Percentiles rank a stretch among this genome's conserved stretches.
These are phyloP conservation scores for Etheostoma perlongum DNA, from an alignment of 2,797 vertebrate species.

Conservation along the genomic window DNA sequence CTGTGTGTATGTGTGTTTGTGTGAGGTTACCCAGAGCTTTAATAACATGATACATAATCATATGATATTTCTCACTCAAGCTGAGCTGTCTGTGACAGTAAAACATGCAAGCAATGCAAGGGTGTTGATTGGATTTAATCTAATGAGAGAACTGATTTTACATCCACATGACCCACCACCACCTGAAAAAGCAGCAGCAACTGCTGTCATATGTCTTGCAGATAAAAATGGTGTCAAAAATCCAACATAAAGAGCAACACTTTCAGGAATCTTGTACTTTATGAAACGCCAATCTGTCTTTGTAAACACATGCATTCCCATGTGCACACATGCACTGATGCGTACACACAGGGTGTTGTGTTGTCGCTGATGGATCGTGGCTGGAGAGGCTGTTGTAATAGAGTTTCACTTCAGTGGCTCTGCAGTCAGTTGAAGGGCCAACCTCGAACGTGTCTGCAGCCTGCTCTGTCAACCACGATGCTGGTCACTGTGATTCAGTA, in stretches of 20 bases:
- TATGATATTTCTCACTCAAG: too few relatives aligned
- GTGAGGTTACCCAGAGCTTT: neutral
- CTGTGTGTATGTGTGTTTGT: neutral
- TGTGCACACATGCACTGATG: neutral
- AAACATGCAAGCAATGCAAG: conserved; percentile 47
- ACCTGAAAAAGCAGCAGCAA: conserved; percentile 43
- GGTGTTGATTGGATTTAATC: conserved; percentile 70
- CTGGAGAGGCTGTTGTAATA: conserved; percentile 77
- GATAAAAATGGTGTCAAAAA: conserved; percentile 50
- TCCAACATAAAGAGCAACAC: conserved; percentile 53
- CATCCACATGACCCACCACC: conserved; percentile 28
- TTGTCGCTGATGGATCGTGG: conserved; percentile 74
- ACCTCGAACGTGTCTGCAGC: conserved; percentile 58
- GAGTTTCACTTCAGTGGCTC: conserved; percentile 81
- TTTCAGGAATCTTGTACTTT: conserved; percentile 53
- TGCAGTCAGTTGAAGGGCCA: conserved; percentile 76
- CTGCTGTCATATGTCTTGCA: conserved; percentile 48
- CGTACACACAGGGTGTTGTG: conserved; percentile 38
- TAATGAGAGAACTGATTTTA: conserved; percentile 44
- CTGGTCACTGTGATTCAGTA: conserved; percentile 74
- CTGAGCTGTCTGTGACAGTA: conserved; percentile 6
- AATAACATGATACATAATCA: neutral
- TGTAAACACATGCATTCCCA: conserved; percentile 13
- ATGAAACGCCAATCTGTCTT: conserved; percentile 54
- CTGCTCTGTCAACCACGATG: conserved; percentile 66